Evolutionary conservation across 2,888 invertebrate species (phyloP).

Genomic region (Harpalus rufipes): DNA sequence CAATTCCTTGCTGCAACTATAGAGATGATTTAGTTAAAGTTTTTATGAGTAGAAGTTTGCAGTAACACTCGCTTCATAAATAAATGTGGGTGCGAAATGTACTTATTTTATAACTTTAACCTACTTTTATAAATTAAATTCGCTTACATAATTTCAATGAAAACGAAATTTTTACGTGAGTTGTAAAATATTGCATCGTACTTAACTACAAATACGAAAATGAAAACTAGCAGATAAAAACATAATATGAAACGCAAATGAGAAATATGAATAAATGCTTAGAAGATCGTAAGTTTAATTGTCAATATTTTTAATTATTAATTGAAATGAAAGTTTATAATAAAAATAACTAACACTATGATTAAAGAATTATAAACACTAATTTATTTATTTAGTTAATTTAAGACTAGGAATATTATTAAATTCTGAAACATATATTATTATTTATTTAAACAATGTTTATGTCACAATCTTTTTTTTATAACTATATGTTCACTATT

Average conservation of each 20-base stretch:
- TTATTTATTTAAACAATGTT: too few species aligned
- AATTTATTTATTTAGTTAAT: too few species aligned
- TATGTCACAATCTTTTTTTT: too few species aligned
- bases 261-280: not conserved
- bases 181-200: not conserved
- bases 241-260: not conserved
- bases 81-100: slow-evolving; percentile 38
- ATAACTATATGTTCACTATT: too few species aligned
- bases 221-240: not conserved
- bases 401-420: too few species aligned
- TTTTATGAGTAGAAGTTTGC: slow-evolving; percentile 8
- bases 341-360: too few species aligned
- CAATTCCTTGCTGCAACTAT: not conserved
- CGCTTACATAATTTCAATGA: slow-evolving; percentile 16
- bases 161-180: slow-evolving; percentile 19
- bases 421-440: too few species aligned
- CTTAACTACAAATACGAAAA: not conserved
- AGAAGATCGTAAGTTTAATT: not conserved
- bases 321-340: too few species aligned
- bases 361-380: too few species aligned
- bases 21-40: slow-evolving; percentile 18
- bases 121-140: slow-evolving; percentile 41
- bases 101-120: slow-evolving; percentile 25
- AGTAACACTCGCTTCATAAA: slow-evolving; percentile 11
- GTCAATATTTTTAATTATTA: too few species aligned